Evolutionary conservation across 2,888 invertebrate species (phyloP).

Genomic region (Cecidostiba fungosa): DNA sequence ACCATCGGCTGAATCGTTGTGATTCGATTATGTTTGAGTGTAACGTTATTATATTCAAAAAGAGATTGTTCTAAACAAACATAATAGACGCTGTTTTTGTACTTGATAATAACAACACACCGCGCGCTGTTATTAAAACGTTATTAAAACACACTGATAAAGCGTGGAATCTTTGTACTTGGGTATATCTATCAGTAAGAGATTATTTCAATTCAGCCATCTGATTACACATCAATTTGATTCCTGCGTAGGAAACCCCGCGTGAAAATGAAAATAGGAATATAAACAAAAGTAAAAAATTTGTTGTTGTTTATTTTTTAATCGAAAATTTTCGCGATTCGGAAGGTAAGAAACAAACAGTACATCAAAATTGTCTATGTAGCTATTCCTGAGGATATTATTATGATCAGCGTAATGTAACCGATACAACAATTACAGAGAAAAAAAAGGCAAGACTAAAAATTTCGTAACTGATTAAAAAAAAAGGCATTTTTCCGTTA

Average conservation of each 20-base stretch:
- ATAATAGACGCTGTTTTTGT: not conserved
- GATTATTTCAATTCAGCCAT: conserved; percentile 15
- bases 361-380: too few relatives aligned
- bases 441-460: too few relatives aligned
- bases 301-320: too few relatives aligned
- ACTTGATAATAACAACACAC: not conserved
- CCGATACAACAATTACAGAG: too few relatives aligned
- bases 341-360: too few relatives aligned
- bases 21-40: too few relatives aligned
- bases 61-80: conserved; percentile 9
- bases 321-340: too few relatives aligned
- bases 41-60: too few relatives aligned
- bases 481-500: not conserved
- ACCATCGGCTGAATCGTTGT: too few relatives aligned
- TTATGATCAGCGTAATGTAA: too few relatives aligned
- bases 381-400: too few relatives aligned
- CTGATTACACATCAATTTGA: conserved; percentile 45
- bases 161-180: conserved; percentile 38
- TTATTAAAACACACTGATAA: conserved; percentile 31
- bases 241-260: not conserved
- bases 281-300: not conserved
- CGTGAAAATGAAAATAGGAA: not conserved
- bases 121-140: not conserved
- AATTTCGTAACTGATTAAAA: not conserved
- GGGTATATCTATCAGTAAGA: conserved; percentile 32